These are phyloP conservation scores for Pangasius djambal DNA, from an alignment of 2,797 vertebrate species.

Conservation along the genomic window DNA sequence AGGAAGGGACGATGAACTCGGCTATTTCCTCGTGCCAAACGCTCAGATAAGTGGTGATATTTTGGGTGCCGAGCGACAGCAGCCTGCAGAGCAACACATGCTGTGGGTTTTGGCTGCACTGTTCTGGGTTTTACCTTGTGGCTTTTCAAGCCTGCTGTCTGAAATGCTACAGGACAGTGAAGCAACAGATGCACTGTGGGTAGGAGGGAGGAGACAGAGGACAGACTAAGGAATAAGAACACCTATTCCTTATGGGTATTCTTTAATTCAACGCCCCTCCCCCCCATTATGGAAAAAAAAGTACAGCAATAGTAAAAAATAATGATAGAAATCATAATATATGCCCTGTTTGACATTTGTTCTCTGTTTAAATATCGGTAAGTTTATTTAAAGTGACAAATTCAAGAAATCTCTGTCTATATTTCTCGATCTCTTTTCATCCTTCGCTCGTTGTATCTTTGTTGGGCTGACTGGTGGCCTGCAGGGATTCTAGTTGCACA, in stretches of 20 bases:
- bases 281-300: background rate
- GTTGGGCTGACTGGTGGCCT: constrained; percentile 35
- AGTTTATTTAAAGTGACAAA: background rate
- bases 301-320: background rate
- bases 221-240: background rate
- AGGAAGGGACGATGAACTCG: constrained; percentile 42
- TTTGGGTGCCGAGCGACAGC: constrained; percentile 32
- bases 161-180: constrained; percentile 35
- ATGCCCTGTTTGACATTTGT: background rate
- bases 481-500: constrained; percentile 41
- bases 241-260: background rate
- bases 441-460: constrained; percentile 24
- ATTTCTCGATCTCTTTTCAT: background rate
- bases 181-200: constrained; percentile 33
- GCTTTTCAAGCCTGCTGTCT: constrained; percentile 34
- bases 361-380: background rate
- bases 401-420: background rate
- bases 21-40: constrained; percentile 46
- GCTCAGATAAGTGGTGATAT: constrained; percentile 48
- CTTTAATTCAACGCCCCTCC: background rate
- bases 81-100: constrained; percentile 19
- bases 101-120: constrained; percentile 39
- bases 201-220: constrained; percentile 32
- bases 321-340: background rate
- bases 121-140: constrained; percentile 29